phyloP scores from a whole-genome alignment of 2,797 vertebrate species.

The Loris lydekkerianus region DNA sequence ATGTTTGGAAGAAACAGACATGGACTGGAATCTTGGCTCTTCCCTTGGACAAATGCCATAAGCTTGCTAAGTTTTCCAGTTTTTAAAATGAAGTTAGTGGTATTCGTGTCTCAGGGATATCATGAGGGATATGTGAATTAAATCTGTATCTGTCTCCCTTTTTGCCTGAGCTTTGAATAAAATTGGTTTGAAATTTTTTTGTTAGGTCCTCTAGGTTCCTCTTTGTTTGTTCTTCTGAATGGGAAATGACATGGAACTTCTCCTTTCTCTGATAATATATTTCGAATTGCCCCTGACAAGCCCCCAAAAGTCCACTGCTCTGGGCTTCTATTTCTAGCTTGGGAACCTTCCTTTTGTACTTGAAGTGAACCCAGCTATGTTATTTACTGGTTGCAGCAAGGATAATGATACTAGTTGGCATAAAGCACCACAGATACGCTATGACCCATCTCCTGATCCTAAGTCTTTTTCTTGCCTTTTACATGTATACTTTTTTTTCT shows the following conservation, averaged over 20 bases:
- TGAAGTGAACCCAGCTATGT: neutral
- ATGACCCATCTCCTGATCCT: neutral
- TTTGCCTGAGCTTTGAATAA: slow-evolving; percentile 38
- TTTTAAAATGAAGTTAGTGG: neutral
- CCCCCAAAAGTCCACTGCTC: neutral
- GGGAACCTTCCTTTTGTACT: neutral
- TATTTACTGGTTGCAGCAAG: neutral
- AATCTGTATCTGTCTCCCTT: neutral
- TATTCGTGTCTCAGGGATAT: slow-evolving; percentile 9
- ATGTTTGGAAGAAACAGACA: neutral
- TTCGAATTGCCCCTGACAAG: neutral
- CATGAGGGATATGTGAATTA: neutral
- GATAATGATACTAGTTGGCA: neutral
- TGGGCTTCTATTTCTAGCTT: neutral
- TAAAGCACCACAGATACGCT: neutral
- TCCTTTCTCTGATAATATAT: neutral
- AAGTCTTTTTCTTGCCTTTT: neutral
- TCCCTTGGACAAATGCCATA: neutral
- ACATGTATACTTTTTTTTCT: neutral
- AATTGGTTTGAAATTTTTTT: slow-evolving; percentile 8
- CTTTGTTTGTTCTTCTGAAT: neutral
- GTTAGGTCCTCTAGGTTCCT: neutral
- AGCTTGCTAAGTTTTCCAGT: neutral
- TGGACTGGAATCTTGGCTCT: neutral
- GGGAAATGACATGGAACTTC: neutral